A percentile compares a stretch with the other conserved stretches of the same genome.
Conservation (phyloP, 2,113 vertebrate genomes). For the Corvus hawaiiensis region DNA sequence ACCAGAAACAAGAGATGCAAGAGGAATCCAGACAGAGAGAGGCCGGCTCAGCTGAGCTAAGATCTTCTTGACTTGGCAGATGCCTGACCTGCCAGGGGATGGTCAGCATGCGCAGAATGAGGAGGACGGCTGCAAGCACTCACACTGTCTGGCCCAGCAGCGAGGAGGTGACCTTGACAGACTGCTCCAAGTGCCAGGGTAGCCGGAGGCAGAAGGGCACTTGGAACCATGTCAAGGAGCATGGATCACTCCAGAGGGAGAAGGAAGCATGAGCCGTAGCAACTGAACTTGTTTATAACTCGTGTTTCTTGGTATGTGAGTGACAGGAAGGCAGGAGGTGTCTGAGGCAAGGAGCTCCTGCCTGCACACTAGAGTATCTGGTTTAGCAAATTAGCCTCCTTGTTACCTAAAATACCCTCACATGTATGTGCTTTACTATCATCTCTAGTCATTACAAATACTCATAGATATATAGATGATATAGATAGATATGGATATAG, state of each 20-base stretch:
- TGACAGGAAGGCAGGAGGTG: constrained; percentile 26
- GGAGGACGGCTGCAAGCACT: not conserved
- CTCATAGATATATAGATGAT: not conserved
- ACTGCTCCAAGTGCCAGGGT: constrained; percentile 15
- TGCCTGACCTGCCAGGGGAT: not conserved
- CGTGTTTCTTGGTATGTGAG: not conserved
- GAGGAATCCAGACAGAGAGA: constrained; percentile 49
- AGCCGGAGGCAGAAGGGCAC: not conserved
- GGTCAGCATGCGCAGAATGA: constrained; percentile 44
- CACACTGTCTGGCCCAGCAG: not conserved
- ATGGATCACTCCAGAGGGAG: not conserved
- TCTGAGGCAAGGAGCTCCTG: not conserved
- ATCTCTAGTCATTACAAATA: not conserved
- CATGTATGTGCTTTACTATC: not conserved
- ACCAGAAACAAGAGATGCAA: not conserved
- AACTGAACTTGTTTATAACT: constrained; percentile 49
- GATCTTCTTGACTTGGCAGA: not conserved
- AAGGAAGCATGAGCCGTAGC: constrained; percentile 13
- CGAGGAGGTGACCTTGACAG: constrained; percentile 37
- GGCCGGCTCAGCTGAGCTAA: not conserved
- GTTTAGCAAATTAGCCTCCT: not conserved
- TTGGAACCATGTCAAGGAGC: not conserved
- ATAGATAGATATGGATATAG: not conserved
- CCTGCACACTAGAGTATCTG: not conserved
- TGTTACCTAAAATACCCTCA: not conserved